Base-by-base conservation (phyloP, 2,888 invertebrate genomes). In the Tetranychus piercei region DNA sequence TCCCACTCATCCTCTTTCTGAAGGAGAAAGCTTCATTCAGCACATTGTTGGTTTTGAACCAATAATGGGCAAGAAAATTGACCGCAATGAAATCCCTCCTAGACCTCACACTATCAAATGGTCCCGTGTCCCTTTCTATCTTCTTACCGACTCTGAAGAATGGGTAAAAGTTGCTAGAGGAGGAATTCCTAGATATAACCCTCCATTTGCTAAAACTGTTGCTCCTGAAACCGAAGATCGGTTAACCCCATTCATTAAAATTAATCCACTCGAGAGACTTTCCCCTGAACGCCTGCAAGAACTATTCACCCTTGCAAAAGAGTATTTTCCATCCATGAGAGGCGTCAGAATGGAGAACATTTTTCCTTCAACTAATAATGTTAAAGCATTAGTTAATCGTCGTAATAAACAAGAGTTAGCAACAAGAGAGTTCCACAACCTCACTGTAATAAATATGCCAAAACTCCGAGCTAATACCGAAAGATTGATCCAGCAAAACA, bases 1-100 rank as follows among this genome's bases (percentile, higher is more conserved):
- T 2, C 55, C 55, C 0, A 55, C 55, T 55, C 55, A 15, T 3
- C 55, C 55, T 55, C 8, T 55, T 0, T 55, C 55, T 0, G 55
- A 55, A 15, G 2, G 2, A 0, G 55, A 55, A 55, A 15, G 0
- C 0, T 55, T 55, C 0, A 15, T 55, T 0, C 55, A 15, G 2
- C 9, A 9, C 1, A 7, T 55, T 55, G 55, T 55, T 7, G 55
- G 34, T 4, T 0, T 34, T 34, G 34, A 34, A 3, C 34, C 34
- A 0, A 34, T 34, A 3, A 34, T 34, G 2, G 34, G 34, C 0
- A 34, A 34, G 0, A 34, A 15, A 7, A 1, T 15, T 8, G 9
- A 55, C 7, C 55, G 2, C 0, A 1, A 0, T 5, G 34, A 3
- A 0, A 15, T 15, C 7, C 3, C 3, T 0, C 15, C 55, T 0